Evolutionary conservation across 2,113 vertebrate genomes (phyloP).

Genomic region (Condylura cristata): DNA sequence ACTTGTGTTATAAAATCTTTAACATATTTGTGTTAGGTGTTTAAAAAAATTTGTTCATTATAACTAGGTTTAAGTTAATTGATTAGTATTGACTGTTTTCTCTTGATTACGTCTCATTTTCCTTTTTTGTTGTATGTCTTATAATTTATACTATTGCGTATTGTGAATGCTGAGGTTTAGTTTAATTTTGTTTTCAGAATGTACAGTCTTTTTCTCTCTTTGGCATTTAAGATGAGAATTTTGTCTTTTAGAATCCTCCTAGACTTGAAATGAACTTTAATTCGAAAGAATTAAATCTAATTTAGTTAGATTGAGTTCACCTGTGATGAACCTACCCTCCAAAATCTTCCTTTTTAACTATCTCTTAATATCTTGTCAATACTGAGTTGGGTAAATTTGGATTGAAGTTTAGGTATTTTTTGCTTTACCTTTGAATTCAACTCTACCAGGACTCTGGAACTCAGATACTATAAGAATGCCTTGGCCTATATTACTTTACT

Average conservation of each 20-base stretch:
- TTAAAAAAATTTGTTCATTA: conserved; percentile 5
- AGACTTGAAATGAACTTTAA: not conserved
- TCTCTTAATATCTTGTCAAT: not conserved
- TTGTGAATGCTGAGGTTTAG: not conserved
- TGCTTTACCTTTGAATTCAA: not conserved
- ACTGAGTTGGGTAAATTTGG: not conserved
- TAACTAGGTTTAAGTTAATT: not conserved
- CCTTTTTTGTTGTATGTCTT: not conserved
- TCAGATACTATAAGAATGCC: not conserved
- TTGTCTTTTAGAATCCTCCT: not conserved
- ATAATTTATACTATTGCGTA: not conserved
- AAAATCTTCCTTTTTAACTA: not conserved
- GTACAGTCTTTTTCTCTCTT: not conserved
- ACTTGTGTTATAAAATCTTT: conserved; percentile 7
- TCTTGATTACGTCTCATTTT: not conserved
- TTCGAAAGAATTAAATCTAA: too few relatives aligned
- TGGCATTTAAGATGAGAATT: not conserved
- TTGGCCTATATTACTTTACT: not conserved
- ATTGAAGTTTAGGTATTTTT: not conserved
- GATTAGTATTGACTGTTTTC: not conserved
- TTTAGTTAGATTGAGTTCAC: conserved; percentile 2
- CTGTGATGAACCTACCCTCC: not conserved
- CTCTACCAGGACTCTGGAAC: not conserved
- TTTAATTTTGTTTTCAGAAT: conserved; percentile 25
- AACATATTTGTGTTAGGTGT: not conserved